Percentiles rank a stretch among this genome's conserved stretches.
Conservation (phyloP, 1,140 invertebrate genomes). For the Aphelinus certus region DNA sequence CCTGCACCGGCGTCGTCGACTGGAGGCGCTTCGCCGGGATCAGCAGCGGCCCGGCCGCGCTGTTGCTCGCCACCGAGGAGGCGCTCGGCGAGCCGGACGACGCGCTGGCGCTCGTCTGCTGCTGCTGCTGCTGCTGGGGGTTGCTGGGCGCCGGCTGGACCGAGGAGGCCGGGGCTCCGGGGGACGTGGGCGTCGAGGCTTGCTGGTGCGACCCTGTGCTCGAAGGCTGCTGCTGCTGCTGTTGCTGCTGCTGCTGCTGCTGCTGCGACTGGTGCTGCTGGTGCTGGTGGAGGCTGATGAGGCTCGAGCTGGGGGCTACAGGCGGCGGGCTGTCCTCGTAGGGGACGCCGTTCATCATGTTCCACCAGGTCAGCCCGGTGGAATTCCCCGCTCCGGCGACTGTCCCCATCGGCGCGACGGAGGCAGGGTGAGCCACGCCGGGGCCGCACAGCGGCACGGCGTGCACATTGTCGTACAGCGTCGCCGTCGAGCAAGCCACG, state of each 20-base stretch:
- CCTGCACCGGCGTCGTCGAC: conserved; percentile 60
- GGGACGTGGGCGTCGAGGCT: conserved; percentile 64
- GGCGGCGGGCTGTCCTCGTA: conserved; percentile 80
- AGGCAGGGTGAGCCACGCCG: conserved; percentile 74
- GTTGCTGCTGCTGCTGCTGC: conserved; percentile 65
- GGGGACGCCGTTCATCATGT: conserved; percentile 82
- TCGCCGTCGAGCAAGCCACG: conserved; percentile 81
- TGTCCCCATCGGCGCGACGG: conserved; percentile 75
- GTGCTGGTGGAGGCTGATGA: conserved; percentile 65
- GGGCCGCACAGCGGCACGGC: conserved; percentile 73
- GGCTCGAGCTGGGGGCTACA: conserved; percentile 65
- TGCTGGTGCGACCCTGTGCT: conserved; percentile 67
- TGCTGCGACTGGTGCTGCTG: conserved; percentile 66
- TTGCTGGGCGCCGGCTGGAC: conserved; percentile 57
- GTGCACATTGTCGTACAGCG: conserved; percentile 81
- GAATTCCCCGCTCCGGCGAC: conserved; percentile 79
- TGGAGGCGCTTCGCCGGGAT: conserved; percentile 83
- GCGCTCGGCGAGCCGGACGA: conserved; percentile 71
- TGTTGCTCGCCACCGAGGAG: conserved; percentile 73
- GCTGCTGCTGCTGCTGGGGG: conserved; percentile 52
- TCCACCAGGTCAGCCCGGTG: conserved; percentile 82
- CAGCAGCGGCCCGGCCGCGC: conserved; percentile 76
- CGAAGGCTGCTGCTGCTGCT: conserved; percentile 66
- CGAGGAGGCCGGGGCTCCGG: conserved; percentile 62
- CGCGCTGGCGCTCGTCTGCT: conserved; percentile 66